These are phyloP conservation scores for Phocides pigmalion DNA, from an alignment of 1,140 invertebrate genomes.

Conservation along the genomic window DNA sequence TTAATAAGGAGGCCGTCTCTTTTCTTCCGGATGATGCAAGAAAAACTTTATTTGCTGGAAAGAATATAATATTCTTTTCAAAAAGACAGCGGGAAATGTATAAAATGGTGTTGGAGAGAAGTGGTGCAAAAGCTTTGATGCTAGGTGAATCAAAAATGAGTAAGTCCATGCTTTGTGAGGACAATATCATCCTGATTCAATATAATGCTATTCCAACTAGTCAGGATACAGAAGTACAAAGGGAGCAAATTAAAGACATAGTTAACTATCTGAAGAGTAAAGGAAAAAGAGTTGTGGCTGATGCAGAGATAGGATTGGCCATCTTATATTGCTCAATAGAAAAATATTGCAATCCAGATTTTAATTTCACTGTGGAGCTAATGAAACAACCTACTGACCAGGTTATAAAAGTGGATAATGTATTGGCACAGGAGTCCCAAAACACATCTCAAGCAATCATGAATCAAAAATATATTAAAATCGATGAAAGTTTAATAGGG, in stretches of 20 bases:
- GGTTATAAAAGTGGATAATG: slow-evolving; percentile 42
- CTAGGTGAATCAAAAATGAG: slow-evolving; percentile 77
- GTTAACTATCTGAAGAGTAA: slow-evolving; percentile 77
- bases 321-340: slow-evolving; percentile 86
- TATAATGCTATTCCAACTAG: slow-evolving; percentile 62
- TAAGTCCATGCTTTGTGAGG: slow-evolving; percentile 74
- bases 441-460: slow-evolving; percentile 41
- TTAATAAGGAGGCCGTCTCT: slow-evolving; percentile 83
- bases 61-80: slow-evolving; percentile 86
- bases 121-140: slow-evolving; percentile 66
- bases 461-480: slow-evolving; percentile 59
- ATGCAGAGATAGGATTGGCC: slow-evolving; percentile 88
- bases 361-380: slow-evolving; percentile 73
- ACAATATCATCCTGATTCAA: slow-evolving; percentile 82
- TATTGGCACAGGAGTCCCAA: slow-evolving; percentile 69
- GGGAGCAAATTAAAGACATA: slow-evolving; percentile 73
- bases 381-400: slow-evolving; percentile 55
- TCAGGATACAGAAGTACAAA: slow-evolving; percentile 79
- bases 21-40: slow-evolving; percentile 82
- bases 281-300: slow-evolving; percentile 85
- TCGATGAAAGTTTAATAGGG: slow-evolving; percentile 66
- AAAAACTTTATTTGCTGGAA: slow-evolving; percentile 84
- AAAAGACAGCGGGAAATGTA: slow-evolving; percentile 85
- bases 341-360: slow-evolving; percentile 87
- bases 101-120: slow-evolving; percentile 73